phyloP scores from a whole-genome alignment of 1,140 invertebrate genomes.

The Stegodyphus mimosarum region DNA sequence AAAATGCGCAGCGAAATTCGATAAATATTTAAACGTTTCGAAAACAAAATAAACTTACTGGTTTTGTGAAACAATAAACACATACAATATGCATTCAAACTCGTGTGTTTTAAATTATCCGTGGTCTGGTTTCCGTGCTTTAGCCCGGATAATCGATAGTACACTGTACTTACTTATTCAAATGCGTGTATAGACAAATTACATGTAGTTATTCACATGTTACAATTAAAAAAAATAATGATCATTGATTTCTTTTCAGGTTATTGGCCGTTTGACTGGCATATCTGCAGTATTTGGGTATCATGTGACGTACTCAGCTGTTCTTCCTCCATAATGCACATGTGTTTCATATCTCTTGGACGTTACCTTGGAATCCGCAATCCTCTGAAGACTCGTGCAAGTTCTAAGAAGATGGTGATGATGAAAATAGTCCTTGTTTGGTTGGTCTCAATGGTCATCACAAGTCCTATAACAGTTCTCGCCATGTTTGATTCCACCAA shows the following conservation, averaged over 20 bases:
- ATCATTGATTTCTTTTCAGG: conserved; percentile 73
- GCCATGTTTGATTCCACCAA: conserved; percentile 78
- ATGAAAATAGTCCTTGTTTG: conserved; percentile 87
- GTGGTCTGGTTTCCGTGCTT: too few species aligned
- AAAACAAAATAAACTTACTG: too few species aligned
- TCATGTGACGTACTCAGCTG: conserved; percentile 95
- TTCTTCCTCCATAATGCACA: conserved; percentile 94
- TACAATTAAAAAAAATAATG: background rate
- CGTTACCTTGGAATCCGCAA: conserved; percentile 91
- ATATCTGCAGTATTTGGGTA: conserved; percentile 92
- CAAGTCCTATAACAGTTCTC: conserved; percentile 86
- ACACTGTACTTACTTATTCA: too few species aligned
- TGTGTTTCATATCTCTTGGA: conserved; percentile 95
- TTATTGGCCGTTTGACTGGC: conserved; percentile 87
- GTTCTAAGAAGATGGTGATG: conserved; percentile 72
- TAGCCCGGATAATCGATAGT: too few species aligned
- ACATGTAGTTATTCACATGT: too few species aligned
- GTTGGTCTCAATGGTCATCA: conserved; percentile 86
- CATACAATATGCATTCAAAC: too few species aligned
- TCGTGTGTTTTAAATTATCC: too few species aligned
- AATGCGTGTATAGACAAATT: too few species aligned
- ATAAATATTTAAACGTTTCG: too few species aligned
- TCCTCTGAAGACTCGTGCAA: conserved; percentile 80
- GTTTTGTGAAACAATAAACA: too few species aligned
- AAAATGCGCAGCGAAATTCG: too few species aligned